Conservation (phyloP, 1,140 invertebrate species). For the Whitmania pigra region DNA sequence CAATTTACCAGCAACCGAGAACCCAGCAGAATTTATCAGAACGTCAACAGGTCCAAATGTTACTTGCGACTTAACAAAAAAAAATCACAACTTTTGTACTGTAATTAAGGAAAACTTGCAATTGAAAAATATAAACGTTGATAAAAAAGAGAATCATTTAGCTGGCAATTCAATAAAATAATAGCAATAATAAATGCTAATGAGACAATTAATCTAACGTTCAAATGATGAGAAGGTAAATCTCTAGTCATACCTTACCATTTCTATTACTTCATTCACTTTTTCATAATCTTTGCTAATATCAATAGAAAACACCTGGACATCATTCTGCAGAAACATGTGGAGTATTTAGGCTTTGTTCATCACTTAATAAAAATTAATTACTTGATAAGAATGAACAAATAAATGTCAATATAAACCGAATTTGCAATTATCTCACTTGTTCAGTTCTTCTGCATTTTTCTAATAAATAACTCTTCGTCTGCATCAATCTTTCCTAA, state of each 20-base stretch:
- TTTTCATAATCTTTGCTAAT: conserved; percentile 13
- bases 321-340: neutral
- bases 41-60: conserved; percentile 65
- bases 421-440: neutral
- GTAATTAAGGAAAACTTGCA: neutral
- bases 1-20: conserved; percentile 52
- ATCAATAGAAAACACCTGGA: conserved; percentile 7
- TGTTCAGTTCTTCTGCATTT: neutral
- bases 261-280: neutral
- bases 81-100: neutral
- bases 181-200: neutral
- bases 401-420: too few species aligned
- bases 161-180: neutral
- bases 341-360: too few species aligned
- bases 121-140: neutral
- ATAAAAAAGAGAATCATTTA: neutral
- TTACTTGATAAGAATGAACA: too few species aligned
- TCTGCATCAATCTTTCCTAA: neutral
- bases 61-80: conserved; percentile 46
- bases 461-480: neutral
- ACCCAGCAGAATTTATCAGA: conserved; percentile 81
- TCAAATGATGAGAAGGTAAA: neutral
- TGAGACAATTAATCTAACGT: neutral
- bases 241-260: neutral
- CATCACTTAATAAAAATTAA: too few species aligned